A percentile compares a stretch with the other conserved stretches of the same genome.
These are phyloP conservation scores for Lasioglossum baleicum DNA, from an alignment of 1,140 invertebrate genomes.

Conservation along the genomic window DNA sequence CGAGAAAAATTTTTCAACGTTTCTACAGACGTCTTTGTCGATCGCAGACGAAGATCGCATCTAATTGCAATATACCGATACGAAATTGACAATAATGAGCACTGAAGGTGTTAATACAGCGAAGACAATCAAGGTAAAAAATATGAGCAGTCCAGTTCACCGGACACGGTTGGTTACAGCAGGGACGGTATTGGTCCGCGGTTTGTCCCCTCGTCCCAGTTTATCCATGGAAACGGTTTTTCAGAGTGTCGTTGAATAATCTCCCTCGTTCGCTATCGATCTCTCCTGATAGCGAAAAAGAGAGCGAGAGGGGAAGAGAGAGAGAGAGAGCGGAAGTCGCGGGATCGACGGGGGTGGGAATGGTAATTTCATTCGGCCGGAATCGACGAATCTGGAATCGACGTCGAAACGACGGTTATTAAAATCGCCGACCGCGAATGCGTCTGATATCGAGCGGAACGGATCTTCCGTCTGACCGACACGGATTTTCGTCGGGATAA, in stretches of 20 bases:
- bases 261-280: not conserved
- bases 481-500: not conserved
- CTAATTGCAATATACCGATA: no score
- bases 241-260: slow-evolving; percentile 8
- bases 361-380: slow-evolving; percentile 4
- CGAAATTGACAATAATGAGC: no score
- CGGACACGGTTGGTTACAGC: not conserved
- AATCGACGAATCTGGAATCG: not conserved
- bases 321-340: not conserved
- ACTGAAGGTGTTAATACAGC: no score
- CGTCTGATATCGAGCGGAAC: slow-evolving; percentile 7
- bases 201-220: not conserved
- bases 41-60: no score
- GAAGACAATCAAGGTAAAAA: no score
- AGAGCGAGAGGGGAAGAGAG: not conserved
- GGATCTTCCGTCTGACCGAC: not conserved
- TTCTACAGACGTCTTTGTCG: no score
- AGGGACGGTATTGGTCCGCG: not conserved
- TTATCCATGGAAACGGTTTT: slow-evolving; percentile 19
- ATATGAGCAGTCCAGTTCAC: no score
- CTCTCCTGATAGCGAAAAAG: not conserved
- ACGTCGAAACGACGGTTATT: slow-evolving; percentile 2
- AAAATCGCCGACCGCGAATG: slow-evolving; percentile 7
- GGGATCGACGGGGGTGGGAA: not conserved
- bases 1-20: no score